Evolutionary conservation across 2,797 vertebrate species (phyloP), one percentile per base, ranked within the genome.

Genomic region (Helarctos malayanus): DNA sequence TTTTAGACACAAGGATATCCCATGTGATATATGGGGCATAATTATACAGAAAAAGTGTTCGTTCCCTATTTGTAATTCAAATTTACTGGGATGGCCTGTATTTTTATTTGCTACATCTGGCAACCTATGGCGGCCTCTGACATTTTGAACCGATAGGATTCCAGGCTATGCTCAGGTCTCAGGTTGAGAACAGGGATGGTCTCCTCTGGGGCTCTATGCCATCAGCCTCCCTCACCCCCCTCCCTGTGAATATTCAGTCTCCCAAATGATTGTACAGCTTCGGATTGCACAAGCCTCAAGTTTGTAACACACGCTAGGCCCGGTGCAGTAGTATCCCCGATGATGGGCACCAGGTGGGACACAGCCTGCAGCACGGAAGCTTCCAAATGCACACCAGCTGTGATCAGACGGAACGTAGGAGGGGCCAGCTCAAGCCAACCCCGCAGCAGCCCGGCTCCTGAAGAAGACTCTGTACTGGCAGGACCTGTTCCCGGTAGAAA

Each of bases 281-380:
- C 84, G 45, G 52, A 47, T 9, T 73, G 15, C 1, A 7, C 9
- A 32, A 59, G 57, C 32, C 80, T 71, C 32, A 19, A 14, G 59
- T 95, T n/a, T 21, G 23, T 79, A 71, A 25, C 14, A 29, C 57
- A 59, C 3, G 7, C 23, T 0, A 5, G 89, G 38, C n/a, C 71
- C 81, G 97, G 94, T 97, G 98, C 97, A 96, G 98, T 57, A 97
- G 75, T 86, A 93, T 85, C 93, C 96, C 98, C 96, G 90, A 68
- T 68, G 96, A 88, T 7, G 12, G 25, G 16, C 0, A 23, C 38
- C 35, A 54, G 45, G 65, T 52, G 59, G 54, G 92, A 93, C 57
- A 38, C n/a, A 23, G 68, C 19, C 79, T 7, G 18, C 27, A 23
- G 75, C 69, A 7, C 1, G 0, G 18, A 80, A 52, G 7, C 59